phyloP scores from a whole-genome alignment of 2,113 vertebrate species.

The Tauraco erythrolophus region DNA sequence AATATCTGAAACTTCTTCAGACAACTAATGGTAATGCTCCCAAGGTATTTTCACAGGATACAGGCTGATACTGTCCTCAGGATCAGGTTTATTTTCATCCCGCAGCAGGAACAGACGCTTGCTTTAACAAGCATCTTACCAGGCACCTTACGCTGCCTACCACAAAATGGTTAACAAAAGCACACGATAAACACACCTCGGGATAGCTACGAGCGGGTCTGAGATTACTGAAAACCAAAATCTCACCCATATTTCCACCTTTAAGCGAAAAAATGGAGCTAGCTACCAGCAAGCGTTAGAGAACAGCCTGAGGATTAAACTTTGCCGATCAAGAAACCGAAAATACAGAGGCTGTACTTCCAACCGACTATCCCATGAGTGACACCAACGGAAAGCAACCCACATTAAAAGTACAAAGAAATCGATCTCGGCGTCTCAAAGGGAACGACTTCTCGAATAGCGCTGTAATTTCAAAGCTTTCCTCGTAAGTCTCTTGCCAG shows the following conservation, averaged over 20 bases:
- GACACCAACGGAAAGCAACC: not conserved
- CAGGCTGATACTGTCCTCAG: not conserved
- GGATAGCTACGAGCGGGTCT: not conserved
- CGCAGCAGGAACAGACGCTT: not conserved
- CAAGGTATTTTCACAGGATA: not conserved
- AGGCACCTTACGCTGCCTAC: not conserved
- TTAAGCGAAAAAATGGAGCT: slow-evolving; percentile 20
- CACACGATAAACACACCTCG: not conserved
- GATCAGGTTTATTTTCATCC: not conserved
- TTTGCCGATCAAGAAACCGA: not conserved
- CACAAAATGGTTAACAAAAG: not conserved
- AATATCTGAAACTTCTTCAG: not conserved
- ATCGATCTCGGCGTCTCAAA: not conserved
- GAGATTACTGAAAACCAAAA: not conserved
- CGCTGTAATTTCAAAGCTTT: not conserved
- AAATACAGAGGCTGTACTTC: not conserved
- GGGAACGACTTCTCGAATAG: not conserved
- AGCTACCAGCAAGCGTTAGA: not conserved
- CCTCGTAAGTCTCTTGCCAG: slow-evolving; percentile 9
- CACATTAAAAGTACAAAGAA: slow-evolving; percentile 33
- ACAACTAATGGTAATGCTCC: not conserved
- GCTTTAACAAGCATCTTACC: not conserved
- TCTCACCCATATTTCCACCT: not conserved
- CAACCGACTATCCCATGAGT: not conserved
- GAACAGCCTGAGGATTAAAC: slow-evolving; percentile 37